A percentile compares a stretch with the other conserved stretches of the same genome.
Conservation (phyloP, 2,113 vertebrate species). For the Sylvilagus bachmani region DNA sequence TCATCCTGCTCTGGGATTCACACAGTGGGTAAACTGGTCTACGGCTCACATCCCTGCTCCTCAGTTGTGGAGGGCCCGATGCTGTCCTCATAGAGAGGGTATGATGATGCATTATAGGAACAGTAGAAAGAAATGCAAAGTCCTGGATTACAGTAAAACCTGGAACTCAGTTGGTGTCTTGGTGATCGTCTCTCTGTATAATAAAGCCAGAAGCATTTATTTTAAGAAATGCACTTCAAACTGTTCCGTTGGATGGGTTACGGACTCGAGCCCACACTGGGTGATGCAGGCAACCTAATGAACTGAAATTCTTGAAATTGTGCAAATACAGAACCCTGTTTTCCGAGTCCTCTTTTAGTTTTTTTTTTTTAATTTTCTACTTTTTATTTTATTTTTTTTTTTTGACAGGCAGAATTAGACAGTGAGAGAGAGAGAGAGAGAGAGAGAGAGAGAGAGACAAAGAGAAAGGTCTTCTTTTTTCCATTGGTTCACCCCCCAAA, state of each 20-base stretch:
- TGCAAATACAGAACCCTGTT: no score
- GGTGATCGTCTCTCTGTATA: no score
- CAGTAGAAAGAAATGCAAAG: not conserved
- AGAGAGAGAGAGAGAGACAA: no score
- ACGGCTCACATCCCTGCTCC: rapidly evolving
- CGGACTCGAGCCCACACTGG: no score
- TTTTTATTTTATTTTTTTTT: no score
- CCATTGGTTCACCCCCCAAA: no score
- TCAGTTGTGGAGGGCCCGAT: not conserved
- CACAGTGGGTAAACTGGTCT: not conserved
- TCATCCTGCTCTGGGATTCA: not conserved
- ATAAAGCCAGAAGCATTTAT: not conserved
- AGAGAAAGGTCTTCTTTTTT: no score
- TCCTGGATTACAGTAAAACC: not conserved
- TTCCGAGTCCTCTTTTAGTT: not conserved
- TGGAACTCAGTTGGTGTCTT: no score
- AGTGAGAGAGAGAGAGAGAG: no score
- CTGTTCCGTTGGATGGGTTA: not conserved
- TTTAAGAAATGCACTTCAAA: not conserved
- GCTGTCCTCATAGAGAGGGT: not conserved
- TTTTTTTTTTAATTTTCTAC: not conserved
- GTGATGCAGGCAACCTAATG: rapidly evolving
- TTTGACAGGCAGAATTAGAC: no score
- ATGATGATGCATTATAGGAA: rapidly evolving
- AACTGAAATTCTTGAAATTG: not conserved